Percentiles rank a stretch among this genome's conserved stretches.
Evolutionary conservation across 2,797 vertebrate species (phyloP).

Genomic region (Sebastes kiyomatsui): DNA sequence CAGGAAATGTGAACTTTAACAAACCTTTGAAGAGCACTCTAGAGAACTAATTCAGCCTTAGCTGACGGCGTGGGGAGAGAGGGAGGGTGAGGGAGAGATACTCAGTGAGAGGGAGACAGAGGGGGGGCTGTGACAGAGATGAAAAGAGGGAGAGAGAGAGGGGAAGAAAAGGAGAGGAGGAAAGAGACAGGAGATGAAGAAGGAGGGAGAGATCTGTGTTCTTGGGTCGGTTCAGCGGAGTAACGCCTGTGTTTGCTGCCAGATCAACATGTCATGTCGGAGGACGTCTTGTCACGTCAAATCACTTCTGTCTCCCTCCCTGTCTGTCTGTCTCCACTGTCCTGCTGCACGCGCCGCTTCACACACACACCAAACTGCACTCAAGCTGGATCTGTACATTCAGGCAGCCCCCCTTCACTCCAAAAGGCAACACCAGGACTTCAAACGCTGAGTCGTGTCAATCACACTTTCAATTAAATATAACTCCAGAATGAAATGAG

Average conservation of each 20-base stretch:
- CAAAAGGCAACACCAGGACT: slow-evolving; percentile 56
- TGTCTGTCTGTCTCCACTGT: slow-evolving; percentile 77
- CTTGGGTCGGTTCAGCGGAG: slow-evolving; percentile 77
- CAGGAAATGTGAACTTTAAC: slow-evolving; percentile 84
- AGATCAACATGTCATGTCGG: slow-evolving; percentile 84
- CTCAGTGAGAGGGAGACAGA: slow-evolving; percentile 22
- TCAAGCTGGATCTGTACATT: slow-evolving; percentile 50
- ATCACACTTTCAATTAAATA: slow-evolving; percentile 73
- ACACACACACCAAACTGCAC: slow-evolving; percentile 52
- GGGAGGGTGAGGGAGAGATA: slow-evolving; percentile 37
- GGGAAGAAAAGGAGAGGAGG: slow-evolving; percentile 47
- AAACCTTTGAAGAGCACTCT: slow-evolving; percentile 84
- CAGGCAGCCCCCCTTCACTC: slow-evolving; percentile 53
- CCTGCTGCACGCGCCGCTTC: slow-evolving; percentile 76
- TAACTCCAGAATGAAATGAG: slow-evolving; percentile 47
- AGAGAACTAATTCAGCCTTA: slow-evolving; percentile 82
- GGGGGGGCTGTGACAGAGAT: slow-evolving; percentile 59
- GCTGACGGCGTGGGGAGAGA: slow-evolving; percentile 69
- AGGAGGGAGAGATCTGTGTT: slow-evolving; percentile 70
- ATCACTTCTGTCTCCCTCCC: slow-evolving; percentile 78
- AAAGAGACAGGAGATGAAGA: slow-evolving; percentile 53
- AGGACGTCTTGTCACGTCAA: slow-evolving; percentile 85
- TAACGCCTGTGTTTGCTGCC: slow-evolving; percentile 83
- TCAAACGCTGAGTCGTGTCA: slow-evolving; percentile 68
- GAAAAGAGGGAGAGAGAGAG: slow-evolving; percentile 45